Conservation (phyloP, 2,113 vertebrate genomes). For the Pitta sordida region DNA sequence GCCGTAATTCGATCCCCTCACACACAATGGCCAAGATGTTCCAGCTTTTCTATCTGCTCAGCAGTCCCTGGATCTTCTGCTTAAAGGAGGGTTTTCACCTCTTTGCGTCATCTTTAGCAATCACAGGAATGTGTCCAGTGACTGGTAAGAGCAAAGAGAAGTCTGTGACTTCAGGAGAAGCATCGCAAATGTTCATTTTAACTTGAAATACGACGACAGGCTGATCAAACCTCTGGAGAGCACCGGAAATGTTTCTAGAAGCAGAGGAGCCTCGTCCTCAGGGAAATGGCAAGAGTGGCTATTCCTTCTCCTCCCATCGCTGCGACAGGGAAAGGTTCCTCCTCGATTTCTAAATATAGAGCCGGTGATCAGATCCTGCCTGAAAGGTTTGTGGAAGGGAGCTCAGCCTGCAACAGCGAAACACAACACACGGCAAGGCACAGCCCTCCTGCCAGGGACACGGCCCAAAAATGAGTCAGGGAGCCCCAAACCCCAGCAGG, state of each 20-base stretch:
- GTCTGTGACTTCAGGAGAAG: background rate
- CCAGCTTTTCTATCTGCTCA: background rate
- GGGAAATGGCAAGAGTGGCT: background rate
- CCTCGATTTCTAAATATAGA: background rate
- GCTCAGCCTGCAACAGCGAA: background rate
- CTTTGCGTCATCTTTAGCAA: background rate
- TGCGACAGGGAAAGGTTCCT: background rate
- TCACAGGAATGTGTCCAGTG: accelerated
- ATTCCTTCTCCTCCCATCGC: background rate
- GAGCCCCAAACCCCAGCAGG: background rate
- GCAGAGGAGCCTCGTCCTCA: background rate
- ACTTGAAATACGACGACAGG: background rate
- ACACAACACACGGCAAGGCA: background rate
- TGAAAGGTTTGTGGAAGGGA: background rate
- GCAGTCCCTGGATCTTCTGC: background rate
- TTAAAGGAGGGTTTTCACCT: background rate
- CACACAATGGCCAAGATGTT: background rate
- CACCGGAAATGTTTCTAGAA: background rate
- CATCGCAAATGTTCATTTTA: background rate
- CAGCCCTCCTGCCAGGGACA: background rate
- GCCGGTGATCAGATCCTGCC: background rate
- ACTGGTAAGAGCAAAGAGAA: background rate
- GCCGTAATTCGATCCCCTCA: background rate
- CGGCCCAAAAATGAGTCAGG: background rate
- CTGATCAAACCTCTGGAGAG: background rate